A percentile compares a stretch with the other conserved stretches of the same genome.
phyloP scores from a whole-genome alignment of 2,797 vertebrate species.

The Poeciliopsis paucimaculata region DNA sequence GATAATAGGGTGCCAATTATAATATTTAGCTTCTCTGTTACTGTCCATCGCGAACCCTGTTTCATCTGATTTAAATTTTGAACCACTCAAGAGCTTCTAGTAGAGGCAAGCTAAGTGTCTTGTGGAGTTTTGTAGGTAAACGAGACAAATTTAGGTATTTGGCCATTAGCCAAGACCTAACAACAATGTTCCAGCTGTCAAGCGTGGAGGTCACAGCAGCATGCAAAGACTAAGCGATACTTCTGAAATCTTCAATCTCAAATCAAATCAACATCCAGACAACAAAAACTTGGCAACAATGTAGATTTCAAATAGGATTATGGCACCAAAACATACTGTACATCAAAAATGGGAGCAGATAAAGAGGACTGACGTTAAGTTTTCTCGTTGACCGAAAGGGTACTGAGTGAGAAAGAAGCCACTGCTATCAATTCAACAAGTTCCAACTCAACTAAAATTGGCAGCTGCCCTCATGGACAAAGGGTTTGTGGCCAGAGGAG shows the following conservation, averaged over 20 bases:
- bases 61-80: not conserved
- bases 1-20: constrained; percentile 41
- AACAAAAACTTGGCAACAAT: not conserved
- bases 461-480: not conserved
- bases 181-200: not conserved
- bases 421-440: not conserved
- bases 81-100: not conserved
- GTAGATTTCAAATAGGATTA: not conserved
- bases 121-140: not conserved
- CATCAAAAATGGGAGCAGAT: not conserved
- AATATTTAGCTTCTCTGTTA: constrained; percentile 47
- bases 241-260: not conserved
- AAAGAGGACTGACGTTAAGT: not conserved
- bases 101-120: not conserved
- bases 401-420: not conserved
- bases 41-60: not conserved
- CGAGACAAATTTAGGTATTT: not conserved
- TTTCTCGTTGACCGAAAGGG: not conserved
- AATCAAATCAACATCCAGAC: not conserved
- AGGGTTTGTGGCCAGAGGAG: not conserved
- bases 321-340: not conserved
- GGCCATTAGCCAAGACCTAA: not conserved
- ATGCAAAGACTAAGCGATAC: too few species aligned
- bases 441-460: not conserved
- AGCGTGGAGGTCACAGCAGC: not conserved